phyloP scores from a whole-genome alignment of 2,113 vertebrate genomes.

The Desmodus rotundus region DNA sequence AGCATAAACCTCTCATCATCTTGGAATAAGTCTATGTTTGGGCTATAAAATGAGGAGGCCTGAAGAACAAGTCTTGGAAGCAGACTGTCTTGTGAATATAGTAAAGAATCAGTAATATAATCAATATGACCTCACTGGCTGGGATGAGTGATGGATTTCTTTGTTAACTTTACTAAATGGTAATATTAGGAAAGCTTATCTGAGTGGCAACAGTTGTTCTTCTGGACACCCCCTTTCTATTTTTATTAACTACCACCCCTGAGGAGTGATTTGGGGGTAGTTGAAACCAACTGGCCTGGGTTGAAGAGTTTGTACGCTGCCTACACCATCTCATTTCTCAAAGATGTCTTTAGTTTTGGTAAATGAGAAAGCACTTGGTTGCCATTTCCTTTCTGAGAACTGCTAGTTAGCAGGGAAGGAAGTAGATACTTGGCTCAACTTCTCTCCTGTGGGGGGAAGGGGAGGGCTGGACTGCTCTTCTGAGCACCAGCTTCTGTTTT shows the following conservation, averaged over 20 bases:
- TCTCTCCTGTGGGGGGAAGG: background rate
- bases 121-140: background rate
- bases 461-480: background rate
- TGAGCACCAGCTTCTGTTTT: background rate
- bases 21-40: background rate
- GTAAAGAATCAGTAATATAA: background rate
- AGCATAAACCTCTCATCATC: background rate
- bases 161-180: background rate
- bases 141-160: background rate
- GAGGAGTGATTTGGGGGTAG: background rate
- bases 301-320: background rate
- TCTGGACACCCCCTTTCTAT: background rate
- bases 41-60: background rate
- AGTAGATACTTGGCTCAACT: background rate
- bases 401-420: conserved; percentile 25
- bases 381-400: conserved; percentile 39
- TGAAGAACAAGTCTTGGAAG: background rate
- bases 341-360: background rate
- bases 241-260: background rate
- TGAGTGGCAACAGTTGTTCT: background rate
- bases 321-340: background rate
- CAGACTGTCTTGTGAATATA: background rate
- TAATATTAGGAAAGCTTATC: background rate
- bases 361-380: conserved; percentile 18
- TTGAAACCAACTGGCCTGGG: background rate